Conservation (phyloP, 2,113 vertebrate genomes). For the Apistogramma diplotaenia region DNA sequence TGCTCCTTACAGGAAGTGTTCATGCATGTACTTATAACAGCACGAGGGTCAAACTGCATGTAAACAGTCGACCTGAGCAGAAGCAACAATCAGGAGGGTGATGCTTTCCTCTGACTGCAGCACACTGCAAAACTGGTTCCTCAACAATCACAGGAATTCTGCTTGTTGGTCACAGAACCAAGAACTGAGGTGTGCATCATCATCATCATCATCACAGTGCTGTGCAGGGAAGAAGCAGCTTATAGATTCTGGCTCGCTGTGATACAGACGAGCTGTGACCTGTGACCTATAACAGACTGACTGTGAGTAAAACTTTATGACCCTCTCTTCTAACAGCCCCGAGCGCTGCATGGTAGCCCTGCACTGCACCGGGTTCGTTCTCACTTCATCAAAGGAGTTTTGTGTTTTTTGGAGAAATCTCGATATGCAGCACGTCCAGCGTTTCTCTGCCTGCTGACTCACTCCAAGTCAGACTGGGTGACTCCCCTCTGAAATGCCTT, state of each 20-base stretch:
- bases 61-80: background rate
- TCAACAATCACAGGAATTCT: background rate
- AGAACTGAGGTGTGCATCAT: too few relatives aligned
- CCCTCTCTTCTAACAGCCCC: background rate
- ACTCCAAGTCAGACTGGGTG: background rate
- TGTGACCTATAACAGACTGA: too few relatives aligned
- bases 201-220: too few relatives aligned
- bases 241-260: too few relatives aligned
- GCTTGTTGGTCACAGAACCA: background rate
- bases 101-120: background rate
- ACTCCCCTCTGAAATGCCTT: background rate
- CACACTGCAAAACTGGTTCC: background rate
- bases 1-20: background rate
- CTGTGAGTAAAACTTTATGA: too few relatives aligned
- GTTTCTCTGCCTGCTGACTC: slow-evolving; percentile 14
- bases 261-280: too few relatives aligned
- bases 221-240: too few relatives aligned
- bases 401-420: background rate
- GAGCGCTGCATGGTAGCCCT: background rate
- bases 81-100: background rate
- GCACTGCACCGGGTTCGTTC: background rate
- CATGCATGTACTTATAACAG: background rate
- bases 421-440: background rate
- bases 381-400: background rate
- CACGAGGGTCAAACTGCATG: background rate